Base-by-base conservation (phyloP, 2,113 vertebrate genomes). In the Centropus unirufus region DNA sequence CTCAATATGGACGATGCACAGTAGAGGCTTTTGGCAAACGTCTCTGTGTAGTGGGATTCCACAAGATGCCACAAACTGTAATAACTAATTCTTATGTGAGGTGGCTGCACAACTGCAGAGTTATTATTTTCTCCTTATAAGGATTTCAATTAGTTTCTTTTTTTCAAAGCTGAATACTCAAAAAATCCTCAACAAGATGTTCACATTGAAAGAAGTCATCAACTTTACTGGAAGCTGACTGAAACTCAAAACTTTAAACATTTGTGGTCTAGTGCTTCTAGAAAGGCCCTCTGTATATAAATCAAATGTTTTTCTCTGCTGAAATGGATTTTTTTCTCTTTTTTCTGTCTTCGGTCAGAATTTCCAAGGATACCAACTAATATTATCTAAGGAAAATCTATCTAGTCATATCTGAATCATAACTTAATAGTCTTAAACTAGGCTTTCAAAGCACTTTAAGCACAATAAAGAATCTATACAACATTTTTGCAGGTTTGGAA, bases 111-210 rank as follows among this genome's bases (percentile, higher is more conserved):
- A 55, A 52, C 3, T 77, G 55, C 24, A 42, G 13, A 64, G 12
- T 54, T 91, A 80, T 85, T 87, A 82, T 79, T 95, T 94, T 73
- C 14, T 94, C 68, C 89, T 91, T 90, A 72, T 78, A 52, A 79
- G 89, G 84, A 55, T 87, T 97, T 52, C 42, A 87, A 69, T 81
- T 78, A 92, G n/a, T 76, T 95, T 85, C 42, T 88, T 86, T 93
- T 92, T 49, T 79, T 69, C 29, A 70, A 69, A 79, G 42, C 18
- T 66, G 81, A 80, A 77, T 76, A 51, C 14, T 49, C 59, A 87
- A 62, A 85, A 85, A 90, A 75, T 63, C 39, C 34, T 76, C 46
- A 29, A 40, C 81, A 93, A 52, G 70, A 57, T 63, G 34, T 82
- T 92, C 62, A 29, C n/a, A 34, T 3, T 12, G 2, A 24, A 90